These are phyloP conservation scores for Patiria pectinifera DNA, from an alignment of 53 echinoderm and acorn worm genomes.

Conservation along the genomic window DNA sequence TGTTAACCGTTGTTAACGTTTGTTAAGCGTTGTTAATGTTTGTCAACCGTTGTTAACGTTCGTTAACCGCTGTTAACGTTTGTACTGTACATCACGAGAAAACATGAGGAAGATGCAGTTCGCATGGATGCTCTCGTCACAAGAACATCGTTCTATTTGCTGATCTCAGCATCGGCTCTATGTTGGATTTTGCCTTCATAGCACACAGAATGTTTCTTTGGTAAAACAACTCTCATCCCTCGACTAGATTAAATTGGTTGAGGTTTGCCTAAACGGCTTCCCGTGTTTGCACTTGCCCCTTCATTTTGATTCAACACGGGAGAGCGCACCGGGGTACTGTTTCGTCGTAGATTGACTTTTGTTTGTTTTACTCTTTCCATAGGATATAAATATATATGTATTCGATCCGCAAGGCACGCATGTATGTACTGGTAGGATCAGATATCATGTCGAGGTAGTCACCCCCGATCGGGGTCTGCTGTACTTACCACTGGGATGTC, in stretches of 20 bases:
- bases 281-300: background rate
- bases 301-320: background rate
- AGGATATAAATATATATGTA: background rate
- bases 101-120: no score
- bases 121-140: no score
- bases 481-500: conserved; percentile 1
- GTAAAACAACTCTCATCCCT: background rate
- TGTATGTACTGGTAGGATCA: background rate
- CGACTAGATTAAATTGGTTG: background rate
- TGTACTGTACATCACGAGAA: no score
- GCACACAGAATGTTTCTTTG: background rate
- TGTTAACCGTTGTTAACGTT: no score
- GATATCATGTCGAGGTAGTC: conserved; percentile 1
- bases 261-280: background rate
- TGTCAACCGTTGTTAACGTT: no score
- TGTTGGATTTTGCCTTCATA: no score
- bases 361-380: background rate
- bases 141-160: no score
- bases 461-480: background rate
- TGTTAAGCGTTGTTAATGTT: no score
- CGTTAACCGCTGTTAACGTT: no score
- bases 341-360: conserved; percentile 11
- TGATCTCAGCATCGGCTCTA: background rate
- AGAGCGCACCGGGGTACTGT: background rate
- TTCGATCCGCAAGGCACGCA: background rate